phyloP scores from a whole-genome alignment of 2,888 invertebrate genomes.

The Folsomia manolachei region DNA sequence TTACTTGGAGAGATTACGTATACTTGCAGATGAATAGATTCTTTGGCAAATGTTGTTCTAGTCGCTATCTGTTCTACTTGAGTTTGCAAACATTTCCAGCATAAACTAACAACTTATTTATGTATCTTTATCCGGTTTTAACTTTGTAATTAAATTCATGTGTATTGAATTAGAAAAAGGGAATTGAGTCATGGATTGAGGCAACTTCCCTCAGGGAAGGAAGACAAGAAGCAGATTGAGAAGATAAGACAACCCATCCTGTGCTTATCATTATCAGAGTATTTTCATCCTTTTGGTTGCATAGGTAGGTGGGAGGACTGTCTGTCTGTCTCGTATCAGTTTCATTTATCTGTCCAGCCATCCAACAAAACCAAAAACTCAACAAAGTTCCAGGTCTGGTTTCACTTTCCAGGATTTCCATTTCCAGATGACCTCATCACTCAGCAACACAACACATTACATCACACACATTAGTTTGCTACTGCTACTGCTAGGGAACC shows the following conservation, averaged over 20 bases:
- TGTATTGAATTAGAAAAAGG: not conserved
- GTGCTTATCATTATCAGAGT: not conserved
- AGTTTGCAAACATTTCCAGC: too few species aligned
- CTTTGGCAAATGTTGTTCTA: too few species aligned
- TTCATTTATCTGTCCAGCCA: conserved; percentile 20
- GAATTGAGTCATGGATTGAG: not conserved
- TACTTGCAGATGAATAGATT: too few species aligned
- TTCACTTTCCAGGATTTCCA: not conserved
- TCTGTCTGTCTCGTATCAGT: conserved; percentile 10
- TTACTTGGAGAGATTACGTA: not conserved
- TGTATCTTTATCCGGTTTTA: too few species aligned
- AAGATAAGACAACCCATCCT: not conserved
- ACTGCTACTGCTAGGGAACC: not conserved
- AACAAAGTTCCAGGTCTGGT: not conserved
- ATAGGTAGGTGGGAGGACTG: conserved; percentile 10
- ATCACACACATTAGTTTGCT: not conserved
- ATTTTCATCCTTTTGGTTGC: not conserved
- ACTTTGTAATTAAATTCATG: too few species aligned
- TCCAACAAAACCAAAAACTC: too few species aligned
- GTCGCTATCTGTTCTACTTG: too few species aligned
- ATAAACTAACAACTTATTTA: too few species aligned
- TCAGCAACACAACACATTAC: not conserved
- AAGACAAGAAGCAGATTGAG: too few species aligned
- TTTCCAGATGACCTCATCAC: not conserved
- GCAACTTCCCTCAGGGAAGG: too few species aligned